Evolutionary conservation across 2,888 invertebrate genomes (phyloP), one percentile per base, ranked within the genome.

Genomic region (Lasiommata megera): DNA sequence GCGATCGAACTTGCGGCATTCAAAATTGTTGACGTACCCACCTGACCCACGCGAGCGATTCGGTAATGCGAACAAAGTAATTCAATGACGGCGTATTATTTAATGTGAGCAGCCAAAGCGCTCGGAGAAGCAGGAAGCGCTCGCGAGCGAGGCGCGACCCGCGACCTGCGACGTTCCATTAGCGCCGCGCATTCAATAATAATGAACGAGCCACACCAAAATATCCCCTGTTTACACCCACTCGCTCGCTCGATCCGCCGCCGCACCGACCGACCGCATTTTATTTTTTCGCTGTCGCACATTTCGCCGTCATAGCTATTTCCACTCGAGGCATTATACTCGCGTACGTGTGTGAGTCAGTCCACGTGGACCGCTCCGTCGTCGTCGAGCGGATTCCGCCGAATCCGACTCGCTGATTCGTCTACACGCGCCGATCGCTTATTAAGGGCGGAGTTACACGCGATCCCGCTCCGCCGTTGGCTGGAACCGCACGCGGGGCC

Each of bases 241-340:
- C 89, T 87, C 88, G 87, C 84, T 80, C 68, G 69, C 70, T 66
- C 68, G 67, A 67, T 67, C 70, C 74, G 71, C 77, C 77, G 79
- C 82, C 79, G 80, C 83, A 83, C 86, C 85, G 84, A 86, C 89
- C 89, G 89, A 90, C 89, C 90, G 88, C 89, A 88, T 90, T 90
- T 90, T 90, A 90, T 90, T 90, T 90, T 90, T 90, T 90, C 89
- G 90, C 88, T 87, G 88, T 90, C 90, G 90, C 90, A 88, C 90
- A 90, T 90, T 90, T 90, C 89, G 90, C 90, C 89, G 90, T 90
- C 90, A 90, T 90, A 89, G 90, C 90, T 90, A 90, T 90, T 90
- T 89, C 90, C 89, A 90, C 89, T 90, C 88, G 87, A 89, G 85
- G 87, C 88, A 88, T 88, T 89, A 89, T 89, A 89, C 85, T 81